A percentile compares a stretch with the other conserved stretches of the same genome.
These are phyloP conservation scores for Wiebesia pumilae DNA, from an alignment of 1,140 invertebrate species.

Conservation along the genomic window DNA sequence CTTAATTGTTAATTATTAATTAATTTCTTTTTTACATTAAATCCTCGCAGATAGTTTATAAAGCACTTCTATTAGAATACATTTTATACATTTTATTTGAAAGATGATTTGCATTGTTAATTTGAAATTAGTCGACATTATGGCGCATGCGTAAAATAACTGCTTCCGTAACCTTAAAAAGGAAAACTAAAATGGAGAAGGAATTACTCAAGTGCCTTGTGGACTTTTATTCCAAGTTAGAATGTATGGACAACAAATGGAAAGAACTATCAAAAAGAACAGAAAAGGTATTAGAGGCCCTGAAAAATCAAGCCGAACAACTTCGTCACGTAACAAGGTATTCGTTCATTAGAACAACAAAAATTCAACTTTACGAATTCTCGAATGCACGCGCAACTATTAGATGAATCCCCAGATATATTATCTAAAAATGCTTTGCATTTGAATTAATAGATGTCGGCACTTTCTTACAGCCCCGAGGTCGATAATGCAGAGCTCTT, in stretches of 20 bases:
- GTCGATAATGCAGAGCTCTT: slow-evolving; percentile 61
- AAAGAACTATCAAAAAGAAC: slow-evolving; percentile 54
- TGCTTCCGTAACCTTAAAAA: slow-evolving; percentile 48
- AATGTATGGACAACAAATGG: slow-evolving; percentile 60
- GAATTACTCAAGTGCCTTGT: slow-evolving; percentile 60
- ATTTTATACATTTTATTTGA: too few relatives aligned
- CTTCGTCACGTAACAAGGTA: slow-evolving; percentile 62
- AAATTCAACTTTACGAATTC: background rate
- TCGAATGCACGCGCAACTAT: background rate
- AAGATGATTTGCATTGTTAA: too few relatives aligned
- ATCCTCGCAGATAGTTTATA: too few relatives aligned
- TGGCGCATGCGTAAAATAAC: slow-evolving; percentile 3
- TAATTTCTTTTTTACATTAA: too few relatives aligned
- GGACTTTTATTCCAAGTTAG: slow-evolving; percentile 61
- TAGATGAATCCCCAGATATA: background rate
- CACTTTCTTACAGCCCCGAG: slow-evolving; percentile 61
- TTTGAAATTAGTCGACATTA: background rate
- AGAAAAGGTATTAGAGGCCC: slow-evolving; percentile 51
- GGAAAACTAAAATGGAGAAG: slow-evolving; percentile 52
- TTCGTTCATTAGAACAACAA: too few relatives aligned
- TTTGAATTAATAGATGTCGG: slow-evolving; percentile 34
- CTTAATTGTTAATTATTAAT: too few relatives aligned
- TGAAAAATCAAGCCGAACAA: slow-evolving; percentile 64
- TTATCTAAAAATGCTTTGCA: background rate
- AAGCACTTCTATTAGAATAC: too few relatives aligned